A percentile compares a stretch with the other conserved stretches of the same genome.
phyloP scores from a whole-genome alignment of 2,797 vertebrate genomes.

The Cheirogaleus major region DNA sequence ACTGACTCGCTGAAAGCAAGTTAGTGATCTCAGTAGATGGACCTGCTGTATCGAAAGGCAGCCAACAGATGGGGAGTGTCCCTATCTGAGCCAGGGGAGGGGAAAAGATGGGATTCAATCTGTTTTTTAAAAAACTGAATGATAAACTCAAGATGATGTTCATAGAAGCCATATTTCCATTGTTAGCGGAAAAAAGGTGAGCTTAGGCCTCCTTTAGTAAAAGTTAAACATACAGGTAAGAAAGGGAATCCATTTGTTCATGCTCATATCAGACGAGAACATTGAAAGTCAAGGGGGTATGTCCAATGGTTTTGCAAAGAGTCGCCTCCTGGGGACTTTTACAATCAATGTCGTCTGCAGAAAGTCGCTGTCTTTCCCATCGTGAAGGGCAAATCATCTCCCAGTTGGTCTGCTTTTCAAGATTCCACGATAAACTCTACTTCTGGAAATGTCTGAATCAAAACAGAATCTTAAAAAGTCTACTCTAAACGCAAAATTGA shows the following conservation, averaged over 20 bases:
- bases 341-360: slow-evolving; percentile 17
- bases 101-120: background rate
- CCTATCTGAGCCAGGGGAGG: background rate
- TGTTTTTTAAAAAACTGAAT: slow-evolving; percentile 18
- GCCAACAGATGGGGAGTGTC: background rate
- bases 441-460: slow-evolving; percentile 33
- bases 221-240: background rate
- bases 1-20: background rate
- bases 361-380: slow-evolving; percentile 52
- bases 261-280: background rate
- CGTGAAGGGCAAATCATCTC: slow-evolving; percentile 48
- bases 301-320: slow-evolving; percentile 36
- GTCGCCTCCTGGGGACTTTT: slow-evolving; percentile 8
- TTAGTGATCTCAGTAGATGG: slow-evolving; percentile 15
- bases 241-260: background rate
- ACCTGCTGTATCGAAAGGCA: background rate
- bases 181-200: background rate
- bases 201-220: background rate
- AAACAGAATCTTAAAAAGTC: slow-evolving; percentile 31
- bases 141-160: slow-evolving; percentile 10
- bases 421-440: slow-evolving; percentile 36
- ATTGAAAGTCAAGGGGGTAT: background rate
- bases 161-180: background rate
- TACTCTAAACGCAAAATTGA: background rate
- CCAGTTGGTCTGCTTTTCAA: slow-evolving; percentile 45